Evolutionary conservation across 2,888 invertebrate genomes (phyloP), one percentile per base, ranked within the genome.

Genomic region (Boloria selene): DNA sequence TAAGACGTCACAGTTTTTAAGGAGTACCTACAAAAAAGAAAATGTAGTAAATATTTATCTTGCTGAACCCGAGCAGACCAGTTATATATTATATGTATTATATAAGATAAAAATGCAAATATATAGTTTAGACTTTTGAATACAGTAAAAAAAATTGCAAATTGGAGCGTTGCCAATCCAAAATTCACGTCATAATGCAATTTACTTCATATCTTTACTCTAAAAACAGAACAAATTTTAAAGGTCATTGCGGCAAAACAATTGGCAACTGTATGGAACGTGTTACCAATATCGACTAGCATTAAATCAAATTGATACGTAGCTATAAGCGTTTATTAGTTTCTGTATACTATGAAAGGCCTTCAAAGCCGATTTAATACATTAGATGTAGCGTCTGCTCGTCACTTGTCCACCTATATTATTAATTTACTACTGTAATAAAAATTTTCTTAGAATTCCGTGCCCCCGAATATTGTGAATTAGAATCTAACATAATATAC

Each of bases 311-410:
- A 61, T 55, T 67, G 47, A 62, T 65, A 59, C 45, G 45, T 52
- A 49, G n/a, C n/a, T n/a, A n/a, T n/a, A 14, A 51, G 56, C 38
- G 63, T 38, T 63, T 61, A 68, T 63, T 65, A 52, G 68, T 68
- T 68, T 31, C 59, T 61, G 52, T 69, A 56, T 53, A 61, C 59
- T 55, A 44, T 56, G 61, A 70, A 75, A 82, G 83, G 75, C 83
- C 86, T 85, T 84, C 83, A 70, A 64, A 66, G 72, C 68, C 76
- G 74, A 82, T 85, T 83, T 74, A 80, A 79, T 82, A 84, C 72
- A 82, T 83, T 83, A 80, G 78, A 77, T 77, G 73, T 72, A 66
- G 42, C 54, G 67, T 67, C 73, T 73, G 74, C 65, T 72, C 72
- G 73, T 74, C 75, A 79, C 72, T 75, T 77, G 75, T 69, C 70